phyloP scores from a whole-genome alignment of 2,113 vertebrate species.

The Ptilonorhynchus violaceus region DNA sequence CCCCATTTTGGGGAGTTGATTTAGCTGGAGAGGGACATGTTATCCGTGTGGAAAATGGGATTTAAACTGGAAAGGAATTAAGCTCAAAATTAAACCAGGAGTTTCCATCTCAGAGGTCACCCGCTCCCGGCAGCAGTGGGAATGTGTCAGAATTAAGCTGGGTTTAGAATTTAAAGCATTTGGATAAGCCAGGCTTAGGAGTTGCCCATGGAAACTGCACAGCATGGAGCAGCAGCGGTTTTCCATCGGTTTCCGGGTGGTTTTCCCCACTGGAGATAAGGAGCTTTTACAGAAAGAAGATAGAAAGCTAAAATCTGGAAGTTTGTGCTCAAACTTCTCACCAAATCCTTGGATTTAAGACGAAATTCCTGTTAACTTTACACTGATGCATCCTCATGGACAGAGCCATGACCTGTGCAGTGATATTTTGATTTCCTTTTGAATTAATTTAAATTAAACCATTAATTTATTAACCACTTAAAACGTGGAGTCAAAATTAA shows the following conservation, averaged over 20 bases:
- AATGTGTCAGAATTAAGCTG: background rate
- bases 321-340: background rate
- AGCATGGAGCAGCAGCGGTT: background rate
- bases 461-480: background rate
- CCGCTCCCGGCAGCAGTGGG: background rate
- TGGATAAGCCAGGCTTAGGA: background rate
- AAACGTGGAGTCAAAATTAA: background rate
- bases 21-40: background rate
- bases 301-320: background rate
- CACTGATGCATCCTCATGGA: rapidly evolving
- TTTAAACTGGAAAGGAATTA: background rate
- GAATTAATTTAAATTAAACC: background rate
- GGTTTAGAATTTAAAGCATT: background rate
- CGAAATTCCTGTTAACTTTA: background rate
- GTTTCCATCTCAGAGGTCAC: background rate
- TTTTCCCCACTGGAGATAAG: background rate
- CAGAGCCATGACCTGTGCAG: background rate
- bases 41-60: background rate
- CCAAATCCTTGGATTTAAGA: background rate
- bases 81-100: background rate
- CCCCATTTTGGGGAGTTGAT: background rate
- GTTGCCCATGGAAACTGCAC: background rate
- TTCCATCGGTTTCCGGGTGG: background rate
- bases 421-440: rapidly evolving
- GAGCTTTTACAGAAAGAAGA: background rate